Percentiles rank a stretch among this genome's conserved stretches.
Evolutionary conservation across 2,888 invertebrate genomes (phyloP).

Genomic region (Limnephilus auricula): DNA sequence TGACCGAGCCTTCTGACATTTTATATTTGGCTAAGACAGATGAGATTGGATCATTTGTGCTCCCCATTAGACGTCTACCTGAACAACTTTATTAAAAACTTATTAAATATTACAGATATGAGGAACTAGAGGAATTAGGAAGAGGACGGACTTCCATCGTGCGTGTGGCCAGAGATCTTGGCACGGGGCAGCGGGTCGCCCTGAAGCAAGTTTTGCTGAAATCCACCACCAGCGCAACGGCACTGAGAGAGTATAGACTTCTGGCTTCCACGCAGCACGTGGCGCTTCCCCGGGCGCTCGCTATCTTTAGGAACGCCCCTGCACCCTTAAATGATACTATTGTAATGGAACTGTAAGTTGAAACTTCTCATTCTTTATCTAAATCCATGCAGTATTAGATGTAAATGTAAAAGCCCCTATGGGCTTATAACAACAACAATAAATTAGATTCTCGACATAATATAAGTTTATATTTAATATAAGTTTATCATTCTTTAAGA

Average conservation of each 20-base stretch:
- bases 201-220: constrained; percentile 84
- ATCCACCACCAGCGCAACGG: constrained; percentile 77
- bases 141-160: constrained; percentile 86
- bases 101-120: constrained; percentile 75
- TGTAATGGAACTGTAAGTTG: constrained; percentile 84
- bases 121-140: constrained; percentile 82
- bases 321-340: constrained; percentile 84
- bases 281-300: constrained; percentile 85
- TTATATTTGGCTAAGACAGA: not conserved
- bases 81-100: not conserved
- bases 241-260: constrained; percentile 84
- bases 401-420: too few relatives aligned
- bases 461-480: too few relatives aligned
- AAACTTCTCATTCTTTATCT: not conserved
- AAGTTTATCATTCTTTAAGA: too few relatives aligned
- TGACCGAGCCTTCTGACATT: not conserved
- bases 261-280: constrained; percentile 84
- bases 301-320: constrained; percentile 86
- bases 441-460: too few relatives aligned
- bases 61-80: not conserved
- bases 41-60: not conserved
- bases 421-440: too few relatives aligned
- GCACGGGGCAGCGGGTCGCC: constrained; percentile 86
- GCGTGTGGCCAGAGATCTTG: constrained; percentile 84
- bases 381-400: not conserved